Evolutionary conservation across 2,113 vertebrate species (phyloP), one percentile per base, ranked within the genome.

Genomic region (Thermophis baileyi): DNA sequence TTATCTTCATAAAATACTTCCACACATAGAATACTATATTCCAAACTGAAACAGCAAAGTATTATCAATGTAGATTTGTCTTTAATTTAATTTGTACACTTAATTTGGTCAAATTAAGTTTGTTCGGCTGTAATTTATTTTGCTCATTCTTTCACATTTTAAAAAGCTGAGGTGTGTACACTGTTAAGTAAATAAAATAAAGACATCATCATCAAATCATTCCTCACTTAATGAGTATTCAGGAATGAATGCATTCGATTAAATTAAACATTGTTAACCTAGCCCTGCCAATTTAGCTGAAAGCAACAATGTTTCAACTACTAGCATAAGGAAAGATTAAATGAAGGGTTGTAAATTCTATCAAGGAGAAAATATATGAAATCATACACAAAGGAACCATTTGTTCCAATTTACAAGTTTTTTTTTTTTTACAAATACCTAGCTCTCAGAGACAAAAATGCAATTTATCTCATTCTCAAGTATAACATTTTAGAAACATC

Each of bases 261-360:
- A n/a, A 12, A 90, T 94, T 91, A 25, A 88, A 35, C 91, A 16
- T n/a, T 85, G 25, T 53, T 20, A 8, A 25, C 3, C 18, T 10
- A 89, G 57, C 81, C 49, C 10, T 55, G 9, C 50, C 6, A 92
- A 40, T 49, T 93, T 53, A 1, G 54, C 44, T 92, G 40, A 90
- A 94, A 92, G 2, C 0, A 93, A 93, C 44, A 85, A 90, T 91
- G 88, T 93, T 87, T 87, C 92, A 55, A 92, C 87, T 20, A 0
- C 81, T 93, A 90, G 90, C 95, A 87, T 88, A 96, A 91, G 86
- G 90, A 93, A 94, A 90, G 85, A 11, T 27, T n/a, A 47, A 81
- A 95, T 74, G 91, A 96, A 91, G 93, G 96, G 95, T 90, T 96
- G 91, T 90, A 95, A 94, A 91, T 91, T 90, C 89, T 92, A 10